phyloP scores from a whole-genome alignment of 2,888 invertebrate genomes.

The Shargacucullia verbasci region DNA sequence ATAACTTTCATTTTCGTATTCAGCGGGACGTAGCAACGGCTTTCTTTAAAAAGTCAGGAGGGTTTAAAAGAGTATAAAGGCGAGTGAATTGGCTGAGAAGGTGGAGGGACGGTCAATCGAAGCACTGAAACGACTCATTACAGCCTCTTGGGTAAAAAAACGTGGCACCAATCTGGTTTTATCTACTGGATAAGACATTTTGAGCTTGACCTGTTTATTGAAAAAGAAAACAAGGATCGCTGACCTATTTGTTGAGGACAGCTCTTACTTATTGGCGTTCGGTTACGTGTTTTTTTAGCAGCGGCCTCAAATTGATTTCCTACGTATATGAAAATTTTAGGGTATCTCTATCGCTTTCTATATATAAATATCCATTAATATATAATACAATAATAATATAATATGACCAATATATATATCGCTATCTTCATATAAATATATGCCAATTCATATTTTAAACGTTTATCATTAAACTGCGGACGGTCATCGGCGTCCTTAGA shows the following conservation, averaged over 20 bases:
- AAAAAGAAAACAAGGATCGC: slow-evolving; percentile 36
- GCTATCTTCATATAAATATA: too few relatives aligned
- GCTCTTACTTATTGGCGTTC: slow-evolving; percentile 20
- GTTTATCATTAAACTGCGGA: too few relatives aligned
- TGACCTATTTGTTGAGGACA: slow-evolving; percentile 40
- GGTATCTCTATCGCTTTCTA: too few relatives aligned
- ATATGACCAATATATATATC: too few relatives aligned
- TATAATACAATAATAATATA: too few relatives aligned
- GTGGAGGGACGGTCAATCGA: slow-evolving; percentile 83
- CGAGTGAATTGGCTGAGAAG: slow-evolving; percentile 77
- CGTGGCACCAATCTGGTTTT: slow-evolving; percentile 56
- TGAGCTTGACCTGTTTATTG: slow-evolving; percentile 55
- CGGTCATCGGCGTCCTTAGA: too few relatives aligned
- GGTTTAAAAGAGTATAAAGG: slow-evolving; percentile 79
- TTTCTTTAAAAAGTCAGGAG: slow-evolving; percentile 73
- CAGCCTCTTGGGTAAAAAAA: slow-evolving; percentile 65
- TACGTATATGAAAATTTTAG: too few relatives aligned
- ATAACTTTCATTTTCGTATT: slow-evolving; percentile 20
- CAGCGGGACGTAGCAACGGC: slow-evolving; percentile 59
- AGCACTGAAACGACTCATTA: slow-evolving; percentile 84
- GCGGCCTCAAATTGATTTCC: too few relatives aligned
- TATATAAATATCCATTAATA: too few relatives aligned
- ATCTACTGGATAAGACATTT: slow-evolving; percentile 54
- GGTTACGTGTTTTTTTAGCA: slow-evolving; percentile 7
- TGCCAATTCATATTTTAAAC: too few relatives aligned